Percentiles rank a stretch among this genome's conserved stretches.
Evolutionary conservation across 2,888 invertebrate species (phyloP).

Genomic region (Galerucella nymphaeae): DNA sequence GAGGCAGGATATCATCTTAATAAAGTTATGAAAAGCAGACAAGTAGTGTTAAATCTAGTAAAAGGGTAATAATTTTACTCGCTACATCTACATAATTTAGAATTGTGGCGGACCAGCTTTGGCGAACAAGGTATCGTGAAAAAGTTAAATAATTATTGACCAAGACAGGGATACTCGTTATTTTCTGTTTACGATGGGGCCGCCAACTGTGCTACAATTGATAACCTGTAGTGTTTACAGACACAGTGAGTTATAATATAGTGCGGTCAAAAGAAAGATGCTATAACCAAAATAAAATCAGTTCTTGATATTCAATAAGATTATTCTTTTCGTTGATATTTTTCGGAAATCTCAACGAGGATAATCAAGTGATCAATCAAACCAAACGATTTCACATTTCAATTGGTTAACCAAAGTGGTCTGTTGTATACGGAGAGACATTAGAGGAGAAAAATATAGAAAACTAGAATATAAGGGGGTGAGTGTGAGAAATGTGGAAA

Average conservation of each 20-base stretch:
- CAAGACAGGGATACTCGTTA: conserved; percentile 60
- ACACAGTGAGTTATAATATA: conserved; percentile 52
- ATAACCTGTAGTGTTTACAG: conserved; percentile 63
- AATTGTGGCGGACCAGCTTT: conserved; percentile 46
- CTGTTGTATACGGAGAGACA: not conserved
- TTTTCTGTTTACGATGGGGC: conserved; percentile 58
- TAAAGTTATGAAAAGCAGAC: conserved; percentile 44
- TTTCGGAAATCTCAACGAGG: too few species aligned
- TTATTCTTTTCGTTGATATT: too few species aligned
- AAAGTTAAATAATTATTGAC: conserved; percentile 62
- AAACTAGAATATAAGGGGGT: too few species aligned
- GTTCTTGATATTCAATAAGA: too few species aligned
- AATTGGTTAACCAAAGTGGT: not conserved
- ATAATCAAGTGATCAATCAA: too few species aligned
- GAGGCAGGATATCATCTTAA: conserved; percentile 39
- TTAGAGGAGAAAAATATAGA: too few species aligned
- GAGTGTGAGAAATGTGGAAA: too few species aligned
- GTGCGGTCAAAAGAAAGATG: conserved; percentile 18
- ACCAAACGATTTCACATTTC: not conserved
- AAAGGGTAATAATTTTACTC: conserved; percentile 53
- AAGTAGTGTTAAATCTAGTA: conserved; percentile 56
- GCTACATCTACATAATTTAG: conserved; percentile 54
- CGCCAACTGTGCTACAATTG: conserved; percentile 61
- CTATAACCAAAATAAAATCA: not conserved
- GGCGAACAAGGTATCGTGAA: conserved; percentile 54